A percentile compares a stretch with the other conserved stretches of the same genome.
These are phyloP conservation scores for Mirza zaza DNA, from an alignment of 2,113 vertebrate genomes.

Conservation along the genomic window DNA sequence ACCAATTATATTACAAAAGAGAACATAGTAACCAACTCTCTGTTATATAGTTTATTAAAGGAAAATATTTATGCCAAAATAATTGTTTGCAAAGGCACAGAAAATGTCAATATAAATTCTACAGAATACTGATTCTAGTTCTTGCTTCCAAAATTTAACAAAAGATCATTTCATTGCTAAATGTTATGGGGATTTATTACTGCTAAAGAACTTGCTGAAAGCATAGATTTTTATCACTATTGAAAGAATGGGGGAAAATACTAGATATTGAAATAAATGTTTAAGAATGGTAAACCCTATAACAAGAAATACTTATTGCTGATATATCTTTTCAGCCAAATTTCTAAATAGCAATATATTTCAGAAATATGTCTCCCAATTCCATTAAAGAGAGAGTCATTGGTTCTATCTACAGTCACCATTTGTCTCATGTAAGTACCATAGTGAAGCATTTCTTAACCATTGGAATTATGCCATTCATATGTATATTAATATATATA, in stretches of 20 bases:
- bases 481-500: not conserved
- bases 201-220: not conserved
- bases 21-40: not conserved
- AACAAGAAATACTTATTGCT: not conserved
- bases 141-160: not conserved
- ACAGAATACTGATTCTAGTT: not conserved
- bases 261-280: not conserved
- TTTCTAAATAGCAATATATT: not conserved
- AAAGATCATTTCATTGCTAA: not conserved
- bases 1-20: not conserved
- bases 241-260: not conserved
- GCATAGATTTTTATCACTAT: not conserved
- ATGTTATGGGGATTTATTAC: not conserved
- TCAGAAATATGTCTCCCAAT: not conserved
- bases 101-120: not conserved
- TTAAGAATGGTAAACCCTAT: not conserved
- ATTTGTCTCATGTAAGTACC: not conserved
- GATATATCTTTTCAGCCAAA: not conserved
- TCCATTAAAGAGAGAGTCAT: not conserved
- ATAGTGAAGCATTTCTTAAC: not conserved
- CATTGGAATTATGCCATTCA: not conserved
- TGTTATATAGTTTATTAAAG: not conserved
- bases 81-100: not conserved
- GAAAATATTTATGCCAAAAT: not conserved
- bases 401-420: not conserved